Percentiles rank a stretch among this genome's conserved stretches.
phyloP scores from a whole-genome alignment of 1,140 invertebrate genomes.

The Diorhabda sublineata region DNA sequence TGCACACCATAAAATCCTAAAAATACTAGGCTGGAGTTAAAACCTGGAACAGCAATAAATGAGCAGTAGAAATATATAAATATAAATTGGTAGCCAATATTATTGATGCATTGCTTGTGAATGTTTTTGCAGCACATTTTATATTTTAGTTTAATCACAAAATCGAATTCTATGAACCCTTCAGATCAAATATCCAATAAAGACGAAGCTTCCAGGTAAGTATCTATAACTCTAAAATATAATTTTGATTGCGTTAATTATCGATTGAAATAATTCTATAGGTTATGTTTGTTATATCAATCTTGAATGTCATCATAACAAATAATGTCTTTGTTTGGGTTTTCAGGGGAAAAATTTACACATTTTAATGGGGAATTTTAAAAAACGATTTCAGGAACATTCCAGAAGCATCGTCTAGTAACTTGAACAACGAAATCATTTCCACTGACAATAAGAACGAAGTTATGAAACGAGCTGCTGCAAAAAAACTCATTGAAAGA shows the following conservation, averaged over 20 bases:
- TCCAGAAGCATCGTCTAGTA: conserved; percentile 46
- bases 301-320: conserved; percentile 37
- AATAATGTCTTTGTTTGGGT: conserved; percentile 21
- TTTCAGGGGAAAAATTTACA: conserved; percentile 8
- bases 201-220: conserved; percentile 47
- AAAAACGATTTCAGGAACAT: conserved; percentile 33
- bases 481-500: conserved; percentile 81
- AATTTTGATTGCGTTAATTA: conserved; percentile 6
- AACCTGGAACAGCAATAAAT: too few species aligned
- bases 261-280: conserved; percentile 5
- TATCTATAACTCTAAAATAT: background rate
- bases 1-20: too few species aligned
- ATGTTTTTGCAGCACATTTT: conserved; percentile 9
- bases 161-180: conserved; percentile 44
- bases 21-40: too few species aligned
- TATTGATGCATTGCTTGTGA: background rate
- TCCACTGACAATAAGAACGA: conserved; percentile 45
- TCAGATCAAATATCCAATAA: conserved; percentile 34
- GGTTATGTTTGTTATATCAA: conserved; percentile 38
- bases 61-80: too few species aligned
- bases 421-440: conserved; percentile 24
- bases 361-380: conserved; percentile 16
- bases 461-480: conserved; percentile 83
- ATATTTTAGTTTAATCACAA: conserved; percentile 16
- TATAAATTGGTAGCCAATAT: too few species aligned